Conservation (phyloP, 2,113 vertebrate genomes). For the Nycticryphes semicollaris region DNA sequence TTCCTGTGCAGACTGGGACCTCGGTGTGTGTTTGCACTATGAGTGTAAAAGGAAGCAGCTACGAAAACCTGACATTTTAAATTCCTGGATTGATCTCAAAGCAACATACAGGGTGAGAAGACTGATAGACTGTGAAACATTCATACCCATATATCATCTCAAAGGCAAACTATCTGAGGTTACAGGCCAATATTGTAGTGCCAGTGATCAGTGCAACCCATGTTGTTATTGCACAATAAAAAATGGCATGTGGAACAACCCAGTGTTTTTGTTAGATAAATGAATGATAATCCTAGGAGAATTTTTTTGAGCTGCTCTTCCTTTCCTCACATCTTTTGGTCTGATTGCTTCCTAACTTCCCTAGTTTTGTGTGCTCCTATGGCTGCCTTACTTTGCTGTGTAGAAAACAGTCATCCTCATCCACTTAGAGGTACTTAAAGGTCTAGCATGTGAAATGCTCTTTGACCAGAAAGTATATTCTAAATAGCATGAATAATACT, state of each 20-base stretch:
- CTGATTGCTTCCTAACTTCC: not conserved
- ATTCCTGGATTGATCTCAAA: constrained; percentile 94
- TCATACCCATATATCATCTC: not conserved
- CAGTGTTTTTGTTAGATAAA: not conserved
- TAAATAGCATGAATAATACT: not conserved
- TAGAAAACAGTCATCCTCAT: not conserved
- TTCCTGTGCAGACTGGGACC: constrained; percentile 89
- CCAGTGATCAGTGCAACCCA: not conserved
- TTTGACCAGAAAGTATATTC: not conserved
- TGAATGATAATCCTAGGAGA: not conserved
- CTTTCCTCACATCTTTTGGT: not conserved
- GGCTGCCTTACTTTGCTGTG: not conserved
- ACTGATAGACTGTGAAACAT: not conserved
- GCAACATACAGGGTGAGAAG: constrained; percentile 88
- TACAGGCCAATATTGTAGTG: not conserved
- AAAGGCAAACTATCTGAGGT: not conserved
- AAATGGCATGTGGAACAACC: not conserved
- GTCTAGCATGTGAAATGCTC: not conserved
- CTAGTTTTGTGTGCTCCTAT: not conserved
- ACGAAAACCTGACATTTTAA: constrained; percentile 84
- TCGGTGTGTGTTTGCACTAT: constrained; percentile 91
- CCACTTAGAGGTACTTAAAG: not conserved
- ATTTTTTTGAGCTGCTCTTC: not conserved
- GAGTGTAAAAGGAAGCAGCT: constrained; percentile 96
- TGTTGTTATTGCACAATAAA: not conserved